Conservation (phyloP, 64 coral and sea anemone species). For the Montipora foliosa region DNA sequence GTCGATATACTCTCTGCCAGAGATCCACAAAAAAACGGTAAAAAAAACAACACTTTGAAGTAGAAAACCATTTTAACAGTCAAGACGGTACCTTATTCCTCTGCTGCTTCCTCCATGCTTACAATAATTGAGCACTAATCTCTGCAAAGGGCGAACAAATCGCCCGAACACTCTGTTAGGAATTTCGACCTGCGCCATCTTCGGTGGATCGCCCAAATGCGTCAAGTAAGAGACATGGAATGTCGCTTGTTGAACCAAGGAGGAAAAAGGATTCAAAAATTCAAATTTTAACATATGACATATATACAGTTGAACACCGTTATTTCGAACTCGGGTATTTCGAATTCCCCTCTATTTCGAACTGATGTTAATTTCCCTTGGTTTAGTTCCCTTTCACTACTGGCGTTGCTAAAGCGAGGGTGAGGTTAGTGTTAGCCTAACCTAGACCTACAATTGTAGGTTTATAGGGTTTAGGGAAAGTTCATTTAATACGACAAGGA, state of each 20-base stretch:
- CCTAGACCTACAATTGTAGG: no score
- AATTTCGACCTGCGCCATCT: conserved; percentile 78
- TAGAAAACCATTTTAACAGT: neutral
- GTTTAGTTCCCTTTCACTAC: no score
- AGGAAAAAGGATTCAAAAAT: no score
- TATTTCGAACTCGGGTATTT: no score
- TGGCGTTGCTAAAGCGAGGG: no score
- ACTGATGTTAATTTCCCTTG: no score
- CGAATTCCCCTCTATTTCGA: no score
- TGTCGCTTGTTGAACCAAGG: neutral
- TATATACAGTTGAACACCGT: no score
- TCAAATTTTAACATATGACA: no score
- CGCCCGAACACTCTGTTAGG: conserved; percentile 70
- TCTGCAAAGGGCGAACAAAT: conserved; percentile 90
- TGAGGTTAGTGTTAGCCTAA: no score
- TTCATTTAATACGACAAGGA: no score
- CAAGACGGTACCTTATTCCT: conserved; percentile 82
- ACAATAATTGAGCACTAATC: conserved; percentile 95
- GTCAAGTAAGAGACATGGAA: neutral
- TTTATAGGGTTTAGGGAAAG: no score
- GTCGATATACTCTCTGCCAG: conserved; percentile 90
- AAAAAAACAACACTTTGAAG: neutral
- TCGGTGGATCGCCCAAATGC: neutral
- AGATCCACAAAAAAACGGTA: neutral
- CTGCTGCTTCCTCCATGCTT: conserved; percentile 92